Base-by-base conservation (phyloP, 2,113 vertebrate genomes). In the Lipotes vexillifer region DNA sequence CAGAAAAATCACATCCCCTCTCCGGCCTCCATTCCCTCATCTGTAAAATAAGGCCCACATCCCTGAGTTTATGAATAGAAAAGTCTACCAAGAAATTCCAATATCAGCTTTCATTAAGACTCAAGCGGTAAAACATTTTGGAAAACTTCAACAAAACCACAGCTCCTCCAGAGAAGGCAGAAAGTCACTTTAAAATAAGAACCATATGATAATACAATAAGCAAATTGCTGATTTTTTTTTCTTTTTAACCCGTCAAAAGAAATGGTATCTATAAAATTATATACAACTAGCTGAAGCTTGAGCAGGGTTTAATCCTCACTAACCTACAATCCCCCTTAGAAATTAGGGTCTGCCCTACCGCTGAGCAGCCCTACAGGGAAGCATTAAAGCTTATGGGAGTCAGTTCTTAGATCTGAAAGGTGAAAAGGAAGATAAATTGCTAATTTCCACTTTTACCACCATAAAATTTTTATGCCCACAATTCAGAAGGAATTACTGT, bases 1-100 rank as follows among this genome's bases (percentile, higher is more conserved):
- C 81, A 66, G 59, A 55, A 25, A 71, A 59, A 75, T 44, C 74
- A 21, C 18, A 77, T 7, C 65, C 72, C 49, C 38, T 75, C 33
- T 33, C 21, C 2, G 55, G 92, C 65, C 71, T 71, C 81, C 23
- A 41, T 15, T 52, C 68, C 88, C 75, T 65, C 46, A 23, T 69
- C 63, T 59, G 61, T 57, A 71, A 78, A 75, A 83, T 15, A 44
- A 38, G 12, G 41, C 33, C 12, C 86, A 82, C 87, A 93, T 88
- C 68, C 69, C 95, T 33, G 31, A 69, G 27, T 41, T 90, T 29
- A 59, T 46, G 68, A 86, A 75, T 11, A 89, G 68, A 93, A 52
- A 33, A 44, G 57, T 66, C 95, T 74, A 97, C 92, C 63, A 92
- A 94, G 93, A 97, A 97, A 96, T 93, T 92, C 97, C 95, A 55